Conservation (phyloP, 2,888 invertebrate species). For the Trissoscelio sp. region DNA sequence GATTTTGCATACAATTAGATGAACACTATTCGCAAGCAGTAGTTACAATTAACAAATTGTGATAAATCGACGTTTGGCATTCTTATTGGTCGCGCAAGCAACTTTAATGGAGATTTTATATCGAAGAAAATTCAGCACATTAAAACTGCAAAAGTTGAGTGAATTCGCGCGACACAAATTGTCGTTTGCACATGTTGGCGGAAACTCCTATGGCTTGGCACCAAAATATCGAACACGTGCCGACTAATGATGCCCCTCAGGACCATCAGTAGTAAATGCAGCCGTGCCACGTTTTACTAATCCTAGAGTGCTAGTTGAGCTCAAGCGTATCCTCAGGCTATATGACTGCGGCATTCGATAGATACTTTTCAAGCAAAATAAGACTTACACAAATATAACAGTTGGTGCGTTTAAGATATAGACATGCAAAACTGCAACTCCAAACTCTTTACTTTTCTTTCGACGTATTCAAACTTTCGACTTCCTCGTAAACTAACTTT, state of each 20-base stretch:
- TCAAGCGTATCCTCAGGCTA: slow-evolving; percentile 51
- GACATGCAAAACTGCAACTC: slow-evolving; percentile 26
- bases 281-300: slow-evolving; percentile 65
- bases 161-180: slow-evolving; percentile 59
- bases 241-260: slow-evolving; percentile 71
- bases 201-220: slow-evolving; percentile 56
- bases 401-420: not conserved
- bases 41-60: slow-evolving; percentile 13
- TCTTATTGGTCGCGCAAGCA: slow-evolving; percentile 14
- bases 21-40: not conserved
- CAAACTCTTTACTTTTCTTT: slow-evolving; percentile 21
- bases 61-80: slow-evolving; percentile 10
- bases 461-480: slow-evolving; percentile 29
- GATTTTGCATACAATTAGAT: slow-evolving; percentile 30
- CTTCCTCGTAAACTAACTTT: slow-evolving; percentile 34
- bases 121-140: slow-evolving; percentile 9
- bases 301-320: slow-evolving; percentile 40
- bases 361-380: slow-evolving; percentile 31
- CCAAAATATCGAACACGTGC: slow-evolving; percentile 67
- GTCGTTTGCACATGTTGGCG: slow-evolving; percentile 62
- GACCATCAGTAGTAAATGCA: slow-evolving; percentile 59
- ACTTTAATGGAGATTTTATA: slow-evolving; percentile 28
- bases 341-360: slow-evolving; percentile 55
- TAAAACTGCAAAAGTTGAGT: slow-evolving; percentile 39
- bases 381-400: slow-evolving; percentile 1